Evolutionary conservation across 1,140 invertebrate genomes (phyloP).

Genomic region (Camponotus floridanus): DNA sequence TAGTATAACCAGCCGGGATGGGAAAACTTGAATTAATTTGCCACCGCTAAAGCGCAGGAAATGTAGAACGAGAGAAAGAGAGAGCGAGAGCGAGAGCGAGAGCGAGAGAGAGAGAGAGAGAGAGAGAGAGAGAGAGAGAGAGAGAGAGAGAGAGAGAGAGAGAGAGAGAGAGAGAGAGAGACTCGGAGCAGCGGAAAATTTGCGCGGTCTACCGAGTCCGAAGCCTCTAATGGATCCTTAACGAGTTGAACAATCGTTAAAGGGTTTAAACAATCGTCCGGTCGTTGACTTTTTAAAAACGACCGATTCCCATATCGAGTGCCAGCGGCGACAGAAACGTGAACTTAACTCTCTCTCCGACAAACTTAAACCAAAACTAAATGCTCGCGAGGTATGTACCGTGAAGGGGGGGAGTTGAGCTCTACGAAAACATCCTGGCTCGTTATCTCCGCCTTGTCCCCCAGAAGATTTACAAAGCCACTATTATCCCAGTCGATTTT

Average conservation of each 20-base stretch:
- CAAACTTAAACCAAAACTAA: conserved; percentile 69
- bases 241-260: conserved; percentile 85
- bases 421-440: conserved; percentile 49
- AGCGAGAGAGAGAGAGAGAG: conserved; percentile 29
- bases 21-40: conserved; percentile 77
- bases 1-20: conserved; percentile 43
- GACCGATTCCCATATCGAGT: conserved; percentile 45
- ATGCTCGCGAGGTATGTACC: conserved; percentile 46
- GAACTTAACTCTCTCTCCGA: conserved; percentile 59
- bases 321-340: conserved; percentile 17
- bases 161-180: conserved; percentile 18
- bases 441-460: conserved; percentile 53
- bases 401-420: conserved; percentile 24
- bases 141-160: conserved; percentile 28
- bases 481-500: conserved; percentile 60
- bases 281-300: conserved; percentile 61
- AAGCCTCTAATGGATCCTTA: conserved; percentile 83
- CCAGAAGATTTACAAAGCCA: conserved; percentile 61
- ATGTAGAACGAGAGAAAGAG: conserved; percentile 36
- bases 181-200: conserved; percentile 67
- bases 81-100: too few species aligned
- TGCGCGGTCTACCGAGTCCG: conserved; percentile 74
- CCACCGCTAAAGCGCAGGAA: conserved; percentile 60
- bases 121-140: conserved; percentile 16
- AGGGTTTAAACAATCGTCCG: conserved; percentile 81